phyloP scores from a whole-genome alignment of 1,140 invertebrate genomes.

The Drosophila sproati region DNA sequence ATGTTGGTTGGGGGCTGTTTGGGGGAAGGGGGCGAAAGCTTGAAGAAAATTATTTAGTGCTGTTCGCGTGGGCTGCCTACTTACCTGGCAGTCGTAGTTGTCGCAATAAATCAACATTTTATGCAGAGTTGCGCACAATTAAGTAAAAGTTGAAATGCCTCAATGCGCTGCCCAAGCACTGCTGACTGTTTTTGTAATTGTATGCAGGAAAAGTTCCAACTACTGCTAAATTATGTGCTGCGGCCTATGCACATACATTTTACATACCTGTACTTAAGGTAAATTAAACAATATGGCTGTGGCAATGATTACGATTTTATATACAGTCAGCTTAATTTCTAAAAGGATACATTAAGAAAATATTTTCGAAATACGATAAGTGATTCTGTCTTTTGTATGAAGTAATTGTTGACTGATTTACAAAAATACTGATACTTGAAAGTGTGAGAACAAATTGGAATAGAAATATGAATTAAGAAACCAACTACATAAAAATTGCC shows the following conservation, averaged over 20 bases:
- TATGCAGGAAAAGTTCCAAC: constrained; percentile 14
- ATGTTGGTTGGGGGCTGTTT: too few species aligned
- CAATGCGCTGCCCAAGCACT: constrained; percentile 36
- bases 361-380: not conserved
- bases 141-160: constrained; percentile 73
- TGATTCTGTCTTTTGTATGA: not conserved
- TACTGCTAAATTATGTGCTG: constrained; percentile 21
- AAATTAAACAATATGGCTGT: not conserved
- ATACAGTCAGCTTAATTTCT: not conserved
- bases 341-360: too few species aligned
- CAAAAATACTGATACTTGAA: too few species aligned
- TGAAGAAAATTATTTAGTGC: constrained; percentile 41
- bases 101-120: constrained; percentile 81
- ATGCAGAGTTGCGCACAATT: constrained; percentile 80
- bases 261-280: not conserved
- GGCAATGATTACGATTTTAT: not conserved
- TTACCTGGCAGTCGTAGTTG: constrained; percentile 55
- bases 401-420: not conserved
- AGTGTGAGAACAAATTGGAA: too few species aligned
- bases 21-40: constrained; percentile 5
- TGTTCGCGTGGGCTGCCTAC: constrained; percentile 13
- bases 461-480: too few species aligned
- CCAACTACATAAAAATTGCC: too few species aligned
- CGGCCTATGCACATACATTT: constrained; percentile 1
- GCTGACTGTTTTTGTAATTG: not conserved